A percentile compares a stretch with the other conserved stretches of the same genome.
Conservation (phyloP, 2,113 vertebrate genomes). For the Ailurus styani region DNA sequence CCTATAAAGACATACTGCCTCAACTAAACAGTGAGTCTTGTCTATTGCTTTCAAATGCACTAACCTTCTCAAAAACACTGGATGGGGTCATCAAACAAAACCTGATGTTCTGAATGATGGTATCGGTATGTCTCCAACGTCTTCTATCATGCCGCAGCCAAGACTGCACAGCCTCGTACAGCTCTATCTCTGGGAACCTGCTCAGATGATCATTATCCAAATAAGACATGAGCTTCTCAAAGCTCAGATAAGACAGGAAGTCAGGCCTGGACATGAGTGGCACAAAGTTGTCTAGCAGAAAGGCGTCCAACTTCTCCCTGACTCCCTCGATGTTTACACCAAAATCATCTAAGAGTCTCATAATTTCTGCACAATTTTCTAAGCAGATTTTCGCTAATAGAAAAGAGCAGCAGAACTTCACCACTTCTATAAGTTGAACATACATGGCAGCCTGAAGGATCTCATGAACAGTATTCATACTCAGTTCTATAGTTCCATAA, state of each 20-base stretch:
- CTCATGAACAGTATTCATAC: constrained; percentile 98
- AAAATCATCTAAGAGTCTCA: constrained; percentile 98
- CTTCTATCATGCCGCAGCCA: constrained; percentile 98
- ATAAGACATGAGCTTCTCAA: constrained; percentile 96
- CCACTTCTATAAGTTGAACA: constrained; percentile 97
- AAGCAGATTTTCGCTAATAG: constrained; percentile 98
- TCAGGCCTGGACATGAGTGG: constrained; percentile 97
- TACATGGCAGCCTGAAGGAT: constrained; percentile 99
- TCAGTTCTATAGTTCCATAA: constrained; percentile 98
- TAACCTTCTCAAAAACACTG: constrained; percentile 98
- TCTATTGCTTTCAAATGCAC: constrained; percentile 86
- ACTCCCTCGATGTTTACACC: constrained; percentile 98
- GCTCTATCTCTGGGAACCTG: constrained; percentile 97
- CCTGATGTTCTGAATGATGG: constrained; percentile 97
- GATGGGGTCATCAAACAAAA: constrained; percentile 99
- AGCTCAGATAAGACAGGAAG: constrained; percentile 97
- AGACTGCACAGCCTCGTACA: constrained; percentile 97
- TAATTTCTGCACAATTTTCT: constrained; percentile 99
- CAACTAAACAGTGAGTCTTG: constrained; percentile 80
- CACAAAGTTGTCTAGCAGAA: constrained; percentile 98
- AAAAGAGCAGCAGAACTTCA: constrained; percentile 99
- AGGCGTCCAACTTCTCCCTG: constrained; percentile 95
- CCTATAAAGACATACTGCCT: constrained; percentile 76
- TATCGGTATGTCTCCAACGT: constrained; percentile 98
- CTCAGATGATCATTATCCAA: constrained; percentile 96